phyloP scores from a whole-genome alignment of 2,797 vertebrate genomes.

The Emydoidea blandingii region DNA sequence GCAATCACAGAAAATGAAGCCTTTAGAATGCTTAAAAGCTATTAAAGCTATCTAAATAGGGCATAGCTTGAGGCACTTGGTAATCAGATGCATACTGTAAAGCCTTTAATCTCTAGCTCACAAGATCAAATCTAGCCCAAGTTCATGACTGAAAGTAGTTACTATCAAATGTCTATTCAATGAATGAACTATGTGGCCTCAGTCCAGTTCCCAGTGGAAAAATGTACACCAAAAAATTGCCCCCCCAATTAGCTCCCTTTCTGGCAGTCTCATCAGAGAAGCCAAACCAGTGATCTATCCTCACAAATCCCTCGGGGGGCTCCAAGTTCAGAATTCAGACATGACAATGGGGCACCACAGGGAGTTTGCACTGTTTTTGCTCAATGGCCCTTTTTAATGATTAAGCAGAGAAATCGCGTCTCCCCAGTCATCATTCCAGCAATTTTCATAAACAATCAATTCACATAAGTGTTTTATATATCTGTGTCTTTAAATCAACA shows the following conservation, averaged over 20 bases:
- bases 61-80: not conserved
- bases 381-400: not conserved
- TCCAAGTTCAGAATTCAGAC: rapidly evolving
- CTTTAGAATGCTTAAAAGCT: not conserved
- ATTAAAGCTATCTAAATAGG: not conserved
- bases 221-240: no score
- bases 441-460: not conserved
- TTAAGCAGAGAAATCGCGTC: not conserved
- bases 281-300: rapidly evolving
- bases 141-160: not conserved
- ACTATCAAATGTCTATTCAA: not conserved
- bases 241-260: not conserved
- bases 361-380: not conserved
- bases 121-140: not conserved
- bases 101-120: not conserved
- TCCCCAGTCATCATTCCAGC: not conserved
- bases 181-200: not conserved
- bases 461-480: not conserved
- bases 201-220: not conserved
- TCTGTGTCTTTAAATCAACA: not conserved
- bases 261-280: not conserved
- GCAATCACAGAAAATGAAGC: not conserved
- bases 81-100: not conserved
- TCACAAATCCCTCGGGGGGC: not conserved
- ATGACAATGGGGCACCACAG: rapidly evolving